phyloP scores from a whole-genome alignment of 2,888 invertebrate genomes.

The Nemotelus nigrinus region DNA sequence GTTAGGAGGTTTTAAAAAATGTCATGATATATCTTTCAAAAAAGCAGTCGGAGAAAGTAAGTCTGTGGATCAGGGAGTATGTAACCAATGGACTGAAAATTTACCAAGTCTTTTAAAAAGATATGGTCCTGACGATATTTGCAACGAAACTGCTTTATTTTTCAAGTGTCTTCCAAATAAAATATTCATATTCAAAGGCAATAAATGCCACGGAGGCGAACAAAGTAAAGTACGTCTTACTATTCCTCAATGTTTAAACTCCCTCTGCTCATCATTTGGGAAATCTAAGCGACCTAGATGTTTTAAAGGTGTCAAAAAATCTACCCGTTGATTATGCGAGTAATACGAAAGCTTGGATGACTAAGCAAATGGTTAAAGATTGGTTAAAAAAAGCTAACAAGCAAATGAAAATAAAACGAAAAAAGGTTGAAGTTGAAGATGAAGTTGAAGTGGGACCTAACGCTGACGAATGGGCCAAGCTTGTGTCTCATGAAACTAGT shows the following conservation, averaged over 20 bases:
- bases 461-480: no score
- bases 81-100: conserved; percentile 1
- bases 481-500: no score
- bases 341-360: neutral
- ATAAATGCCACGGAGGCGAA: neutral
- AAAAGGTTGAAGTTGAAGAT: no score
- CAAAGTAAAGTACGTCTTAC: neutral
- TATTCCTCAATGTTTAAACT: neutral
- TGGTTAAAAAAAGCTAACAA: no score
- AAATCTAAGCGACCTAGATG: neutral
- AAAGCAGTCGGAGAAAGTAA: neutral
- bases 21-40: conserved; percentile 2
- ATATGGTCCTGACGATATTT: neutral
- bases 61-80: neutral
- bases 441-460: no score
- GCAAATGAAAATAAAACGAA: no score
- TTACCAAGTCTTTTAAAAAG: neutral
- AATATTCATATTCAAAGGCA: neutral
- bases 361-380: no score
- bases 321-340: neutral
- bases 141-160: conserved; percentile 11
- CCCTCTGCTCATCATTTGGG: neutral
- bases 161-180: conserved; percentile 5
- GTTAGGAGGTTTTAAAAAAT: conserved; percentile 8
- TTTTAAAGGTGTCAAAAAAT: neutral